Percentiles rank a stretch among this genome's conserved stretches.
These are phyloP conservation scores for Agapostemon virescens DNA, from an alignment of 2,888 invertebrate genomes.

Conservation along the genomic window DNA sequence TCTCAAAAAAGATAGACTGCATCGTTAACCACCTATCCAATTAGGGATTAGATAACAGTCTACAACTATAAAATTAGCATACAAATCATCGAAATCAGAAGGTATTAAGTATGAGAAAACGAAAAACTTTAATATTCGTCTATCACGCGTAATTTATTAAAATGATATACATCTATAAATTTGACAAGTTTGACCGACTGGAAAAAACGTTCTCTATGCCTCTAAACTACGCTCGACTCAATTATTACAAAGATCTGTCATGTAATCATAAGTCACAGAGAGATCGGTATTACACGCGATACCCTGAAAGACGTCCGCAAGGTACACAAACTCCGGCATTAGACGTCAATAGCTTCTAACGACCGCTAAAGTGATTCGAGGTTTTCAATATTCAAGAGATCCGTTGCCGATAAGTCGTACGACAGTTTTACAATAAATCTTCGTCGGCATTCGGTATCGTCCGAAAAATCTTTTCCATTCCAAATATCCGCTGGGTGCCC, in stretches of 20 bases:
- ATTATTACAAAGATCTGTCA: background rate
- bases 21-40: too few species aligned
- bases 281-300: background rate
- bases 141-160: background rate
- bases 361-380: constrained; percentile 23
- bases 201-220: background rate
- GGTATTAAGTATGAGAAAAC: background rate
- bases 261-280: background rate
- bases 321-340: background rate
- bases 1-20: too few species aligned
- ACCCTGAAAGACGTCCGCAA: background rate
- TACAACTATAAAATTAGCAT: too few species aligned
- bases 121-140: too few species aligned
- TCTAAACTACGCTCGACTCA: background rate
- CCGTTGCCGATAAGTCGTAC: constrained; percentile 28
- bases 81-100: too few species aligned
- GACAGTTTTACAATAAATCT: constrained; percentile 56
- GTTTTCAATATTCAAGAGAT: constrained; percentile 41
- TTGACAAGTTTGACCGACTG: background rate
- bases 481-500: constrained; percentile 50
- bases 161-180: background rate
- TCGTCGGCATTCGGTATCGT: constrained; percentile 43
- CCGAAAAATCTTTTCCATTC: constrained; percentile 58
- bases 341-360: constrained; percentile 32
- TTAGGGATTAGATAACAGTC: too few species aligned